phyloP scores from a whole-genome alignment of 2,888 invertebrate species.

The Cephus pulcher region DNA sequence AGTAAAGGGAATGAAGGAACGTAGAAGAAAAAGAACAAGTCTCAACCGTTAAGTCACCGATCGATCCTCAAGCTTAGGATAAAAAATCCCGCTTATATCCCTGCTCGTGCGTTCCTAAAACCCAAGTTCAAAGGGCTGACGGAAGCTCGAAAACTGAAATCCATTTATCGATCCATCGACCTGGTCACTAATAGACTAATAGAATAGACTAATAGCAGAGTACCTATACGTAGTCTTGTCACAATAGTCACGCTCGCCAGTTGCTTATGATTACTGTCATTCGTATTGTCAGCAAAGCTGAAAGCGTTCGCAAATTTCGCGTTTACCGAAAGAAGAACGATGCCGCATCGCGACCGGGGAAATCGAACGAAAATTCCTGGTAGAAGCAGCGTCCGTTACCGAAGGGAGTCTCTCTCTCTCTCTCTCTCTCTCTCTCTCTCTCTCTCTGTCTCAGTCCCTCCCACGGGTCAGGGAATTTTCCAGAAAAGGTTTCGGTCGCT shows the following conservation, averaged over 20 bases:
- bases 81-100: neutral
- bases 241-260: neutral
- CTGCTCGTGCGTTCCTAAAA: neutral
- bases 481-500: constrained; percentile 48
- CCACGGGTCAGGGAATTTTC: constrained; percentile 5
- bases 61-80: neutral
- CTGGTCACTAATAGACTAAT: neutral
- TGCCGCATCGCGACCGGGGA: neutral
- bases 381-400: neutral
- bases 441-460: neutral
- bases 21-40: neutral
- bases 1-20: neutral
- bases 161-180: neutral
- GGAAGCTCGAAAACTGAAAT: neutral
- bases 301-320: neutral
- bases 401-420: neutral
- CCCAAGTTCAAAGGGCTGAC: neutral
- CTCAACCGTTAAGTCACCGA: neutral
- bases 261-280: neutral
- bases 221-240: neutral
- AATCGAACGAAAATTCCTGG: neutral
- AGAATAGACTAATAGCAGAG: neutral
- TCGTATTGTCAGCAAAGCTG: neutral
- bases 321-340: neutral
- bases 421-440: neutral